phyloP scores from a whole-genome alignment of 2,797 vertebrate species.

The Onychomys arenicola region DNA sequence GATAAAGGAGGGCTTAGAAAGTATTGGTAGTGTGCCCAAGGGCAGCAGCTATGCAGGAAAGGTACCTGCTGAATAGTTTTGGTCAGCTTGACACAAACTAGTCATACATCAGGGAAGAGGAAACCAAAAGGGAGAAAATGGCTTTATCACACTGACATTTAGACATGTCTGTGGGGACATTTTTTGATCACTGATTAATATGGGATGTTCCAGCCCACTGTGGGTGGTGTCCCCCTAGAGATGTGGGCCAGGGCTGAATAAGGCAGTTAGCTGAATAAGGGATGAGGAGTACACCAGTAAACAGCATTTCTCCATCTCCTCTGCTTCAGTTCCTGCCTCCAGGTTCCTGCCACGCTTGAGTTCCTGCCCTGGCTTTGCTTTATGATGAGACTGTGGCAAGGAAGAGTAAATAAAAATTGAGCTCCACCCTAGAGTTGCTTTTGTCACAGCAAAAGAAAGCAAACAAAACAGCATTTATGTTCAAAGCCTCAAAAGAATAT shows the following conservation, averaged over 20 bases:
- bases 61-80: not conserved
- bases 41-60: not conserved
- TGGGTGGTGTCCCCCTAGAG: not conserved
- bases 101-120: not conserved
- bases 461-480: not conserved
- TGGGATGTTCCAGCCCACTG: not conserved
- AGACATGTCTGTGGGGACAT: not conserved
- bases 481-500: not conserved
- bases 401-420: not conserved
- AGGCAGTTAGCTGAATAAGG: not conserved
- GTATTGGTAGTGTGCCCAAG: not conserved
- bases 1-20: not conserved
- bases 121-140: not conserved
- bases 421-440: not conserved
- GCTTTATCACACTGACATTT: not conserved
- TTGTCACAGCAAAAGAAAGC: not conserved
- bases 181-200: not conserved
- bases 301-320: not conserved
- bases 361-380: not conserved
- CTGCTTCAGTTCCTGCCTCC: not conserved
- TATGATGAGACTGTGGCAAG: not conserved
- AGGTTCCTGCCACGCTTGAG: not conserved
- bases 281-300: not conserved
- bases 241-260: not conserved
- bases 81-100: not conserved